Base-by-base conservation (phyloP, 2,888 invertebrate genomes). In the Calliopum simillimum region DNA sequence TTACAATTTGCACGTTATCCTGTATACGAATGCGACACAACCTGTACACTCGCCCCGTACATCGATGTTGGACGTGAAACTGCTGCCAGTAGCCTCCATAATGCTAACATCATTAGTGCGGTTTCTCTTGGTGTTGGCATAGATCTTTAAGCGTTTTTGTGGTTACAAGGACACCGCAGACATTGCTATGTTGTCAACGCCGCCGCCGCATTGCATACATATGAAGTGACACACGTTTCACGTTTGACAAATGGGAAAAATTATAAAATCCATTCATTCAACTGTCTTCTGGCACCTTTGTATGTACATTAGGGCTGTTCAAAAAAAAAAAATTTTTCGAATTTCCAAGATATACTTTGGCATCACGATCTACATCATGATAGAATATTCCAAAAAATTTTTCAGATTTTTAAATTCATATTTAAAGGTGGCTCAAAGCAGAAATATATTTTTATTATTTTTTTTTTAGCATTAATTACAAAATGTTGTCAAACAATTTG, bases 171-270 rank as follows among this genome's bases (percentile, higher is more conserved):
- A 23, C 19, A 23, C 19, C 23, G 53, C 19, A 53, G 12, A 53
- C 19, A 16, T 19, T 21, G 53, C 53, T 23, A 19, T 23, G 23
- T 13, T 25, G 16, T 25, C 33, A n/a, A 23, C 25, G 23, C 55
- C 21, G 33, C 33, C 2, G 33, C 33, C n/a, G n/a, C n/a, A n/a
- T n/a, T n/a, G n/a, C n/a, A n/a, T n/a, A 33, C 23, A 72, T 69
- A 66, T 66, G 66, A 70, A 68, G 53, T 68, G 72, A 71, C 69
- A 70, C 74, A 74, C 68, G 71, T 74, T 69, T 70, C 70, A 63
- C 68, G 69, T n/a, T 72, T 74, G 74, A 64, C 51, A 64, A 64
- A 64, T 64, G 64, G 51, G 51, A 58, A 47, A 25, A 19, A 62
- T 55, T n/a, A 43, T 53, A 69, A 49, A 41, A 46, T 23, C 25